These are phyloP conservation scores for Enteromius mattozi DNA, from an alignment of 2,797 vertebrate genomes.

Conservation along the genomic window DNA sequence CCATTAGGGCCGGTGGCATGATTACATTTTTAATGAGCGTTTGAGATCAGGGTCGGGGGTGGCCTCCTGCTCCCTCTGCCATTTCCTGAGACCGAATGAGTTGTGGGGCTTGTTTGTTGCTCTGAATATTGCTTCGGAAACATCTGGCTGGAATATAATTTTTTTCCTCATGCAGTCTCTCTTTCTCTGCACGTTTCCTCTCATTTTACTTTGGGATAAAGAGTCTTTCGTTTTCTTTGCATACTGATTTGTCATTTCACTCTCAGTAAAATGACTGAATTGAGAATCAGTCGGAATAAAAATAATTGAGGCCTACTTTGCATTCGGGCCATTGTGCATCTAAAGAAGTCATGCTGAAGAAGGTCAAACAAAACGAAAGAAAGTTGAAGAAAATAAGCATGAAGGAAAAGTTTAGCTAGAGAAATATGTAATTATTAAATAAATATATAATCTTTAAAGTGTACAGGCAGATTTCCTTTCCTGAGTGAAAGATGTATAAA, in stretches of 20 bases:
- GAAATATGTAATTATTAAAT: not conserved
- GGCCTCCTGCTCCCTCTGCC: slow-evolving; percentile 23
- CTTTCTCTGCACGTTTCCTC: not conserved
- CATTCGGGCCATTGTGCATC: not conserved
- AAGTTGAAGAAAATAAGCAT: not conserved
- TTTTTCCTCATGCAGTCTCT: not conserved
- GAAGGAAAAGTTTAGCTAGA: not conserved
- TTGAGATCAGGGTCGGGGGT: slow-evolving; percentile 32
- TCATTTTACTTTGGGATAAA: not conserved
- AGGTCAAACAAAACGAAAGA: not conserved
- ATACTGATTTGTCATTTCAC: not conserved
- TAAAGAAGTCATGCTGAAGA: not conserved
- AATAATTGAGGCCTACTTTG: not conserved
- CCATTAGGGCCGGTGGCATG: slow-evolving; percentile 62
- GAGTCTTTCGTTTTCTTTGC: not conserved
- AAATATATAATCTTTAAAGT: no score
- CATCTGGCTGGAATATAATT: slow-evolving; percentile 22
- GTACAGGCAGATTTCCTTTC: not conserved
- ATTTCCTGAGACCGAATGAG: slow-evolving; percentile 53
- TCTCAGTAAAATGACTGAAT: slow-evolving; percentile 14
- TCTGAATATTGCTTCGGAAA: slow-evolving; percentile 33
- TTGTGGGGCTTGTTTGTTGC: slow-evolving; percentile 34
- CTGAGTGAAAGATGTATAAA: no score
- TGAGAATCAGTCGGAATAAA: slow-evolving; percentile 4
- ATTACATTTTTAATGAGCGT: slow-evolving; percentile 60